phyloP scores from a whole-genome alignment of 2,797 vertebrate genomes.

The Typhlichthys eigenmanni region DNA sequence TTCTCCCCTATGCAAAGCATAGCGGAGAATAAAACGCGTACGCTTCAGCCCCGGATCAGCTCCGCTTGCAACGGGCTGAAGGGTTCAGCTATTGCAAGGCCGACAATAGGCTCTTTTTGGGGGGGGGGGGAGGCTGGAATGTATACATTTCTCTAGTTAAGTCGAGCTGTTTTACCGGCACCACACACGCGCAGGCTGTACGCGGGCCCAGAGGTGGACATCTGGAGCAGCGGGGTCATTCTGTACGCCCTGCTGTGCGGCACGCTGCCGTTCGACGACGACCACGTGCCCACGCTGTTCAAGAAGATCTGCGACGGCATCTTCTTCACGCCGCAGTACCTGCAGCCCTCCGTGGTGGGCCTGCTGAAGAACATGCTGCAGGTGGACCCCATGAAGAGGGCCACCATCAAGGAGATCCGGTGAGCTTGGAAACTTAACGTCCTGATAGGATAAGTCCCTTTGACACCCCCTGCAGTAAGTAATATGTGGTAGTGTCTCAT shows the following conservation, averaged over 20 bases:
- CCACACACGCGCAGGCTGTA: conserved; percentile 81
- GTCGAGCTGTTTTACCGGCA: no score
- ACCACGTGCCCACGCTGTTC: conserved; percentile 98
- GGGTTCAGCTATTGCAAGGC: no score
- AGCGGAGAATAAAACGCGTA: no score
- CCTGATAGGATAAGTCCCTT: not conserved
- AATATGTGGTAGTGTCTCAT: no score
- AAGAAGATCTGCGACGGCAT: conserved; percentile 99
- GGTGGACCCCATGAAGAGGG: conserved; percentile 98
- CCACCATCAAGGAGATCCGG: conserved; percentile 97
- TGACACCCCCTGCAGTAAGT: not conserved
- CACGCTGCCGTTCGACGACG: conserved; percentile 96
- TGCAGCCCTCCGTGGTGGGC: conserved; percentile 90
- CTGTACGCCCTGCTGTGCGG: conserved; percentile 97
- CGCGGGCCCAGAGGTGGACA: conserved; percentile 97
- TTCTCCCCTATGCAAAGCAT: no score
- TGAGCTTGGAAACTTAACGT: conserved; percentile 52
- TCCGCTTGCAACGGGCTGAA: no score
- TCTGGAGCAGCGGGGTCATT: conserved; percentile 99
- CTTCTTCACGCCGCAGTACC: conserved; percentile 97
- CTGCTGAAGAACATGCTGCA: conserved; percentile 98
- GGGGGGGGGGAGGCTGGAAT: no score
- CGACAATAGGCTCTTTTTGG: no score
- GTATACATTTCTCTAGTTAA: no score
- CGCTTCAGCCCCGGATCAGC: no score